These are phyloP conservation scores for Heteronetta atricapilla DNA, from an alignment of 2,113 vertebrate genomes.

Conservation along the genomic window DNA sequence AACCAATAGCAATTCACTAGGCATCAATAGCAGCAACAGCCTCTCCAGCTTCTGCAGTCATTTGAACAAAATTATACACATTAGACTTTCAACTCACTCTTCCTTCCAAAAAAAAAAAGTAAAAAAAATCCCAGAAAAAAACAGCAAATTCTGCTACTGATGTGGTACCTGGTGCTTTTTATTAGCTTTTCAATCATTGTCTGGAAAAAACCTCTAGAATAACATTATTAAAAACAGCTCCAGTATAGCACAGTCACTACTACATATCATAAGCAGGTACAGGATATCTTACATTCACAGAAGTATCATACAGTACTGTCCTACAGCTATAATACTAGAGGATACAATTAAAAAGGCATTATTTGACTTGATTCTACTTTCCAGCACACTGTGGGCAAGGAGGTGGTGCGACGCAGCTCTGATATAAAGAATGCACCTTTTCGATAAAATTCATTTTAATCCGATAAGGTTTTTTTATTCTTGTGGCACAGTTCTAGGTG, in stretches of 20 bases:
- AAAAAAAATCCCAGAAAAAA: slow-evolving; percentile 63
- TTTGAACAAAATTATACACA: slow-evolving; percentile 81
- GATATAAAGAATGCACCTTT: slow-evolving; percentile 64
- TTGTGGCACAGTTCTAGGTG: slow-evolving; percentile 56
- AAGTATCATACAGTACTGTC: slow-evolving; percentile 80
- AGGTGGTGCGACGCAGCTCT: slow-evolving; percentile 65
- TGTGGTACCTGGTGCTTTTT: slow-evolving; percentile 77
- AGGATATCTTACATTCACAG: slow-evolving; percentile 81
- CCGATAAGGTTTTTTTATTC: slow-evolving; percentile 19
- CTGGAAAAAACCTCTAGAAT: slow-evolving; percentile 78
- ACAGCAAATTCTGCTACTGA: slow-evolving; percentile 77
- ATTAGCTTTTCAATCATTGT: slow-evolving; percentile 78
- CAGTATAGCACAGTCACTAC: slow-evolving; percentile 81
- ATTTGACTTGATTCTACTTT: slow-evolving; percentile 80
- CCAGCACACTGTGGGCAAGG: slow-evolving; percentile 74
- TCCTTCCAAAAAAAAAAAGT: slow-evolving; percentile 56
- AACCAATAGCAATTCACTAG: slow-evolving; percentile 78
- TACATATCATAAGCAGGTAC: slow-evolving; percentile 80
- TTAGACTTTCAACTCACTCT: slow-evolving; percentile 73
- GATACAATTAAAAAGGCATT: slow-evolving; percentile 82
- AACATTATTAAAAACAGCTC: slow-evolving; percentile 81
- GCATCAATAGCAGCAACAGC: slow-evolving; percentile 82
- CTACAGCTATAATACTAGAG: slow-evolving; percentile 81
- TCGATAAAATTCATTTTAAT: slow-evolving; percentile 29
- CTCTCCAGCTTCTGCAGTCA: slow-evolving; percentile 80